Percentiles rank a stretch among this genome's conserved stretches.
Evolutionary conservation across 2,797 vertebrate species (phyloP).

Genomic region (Cossypha niveicapilla): DNA sequence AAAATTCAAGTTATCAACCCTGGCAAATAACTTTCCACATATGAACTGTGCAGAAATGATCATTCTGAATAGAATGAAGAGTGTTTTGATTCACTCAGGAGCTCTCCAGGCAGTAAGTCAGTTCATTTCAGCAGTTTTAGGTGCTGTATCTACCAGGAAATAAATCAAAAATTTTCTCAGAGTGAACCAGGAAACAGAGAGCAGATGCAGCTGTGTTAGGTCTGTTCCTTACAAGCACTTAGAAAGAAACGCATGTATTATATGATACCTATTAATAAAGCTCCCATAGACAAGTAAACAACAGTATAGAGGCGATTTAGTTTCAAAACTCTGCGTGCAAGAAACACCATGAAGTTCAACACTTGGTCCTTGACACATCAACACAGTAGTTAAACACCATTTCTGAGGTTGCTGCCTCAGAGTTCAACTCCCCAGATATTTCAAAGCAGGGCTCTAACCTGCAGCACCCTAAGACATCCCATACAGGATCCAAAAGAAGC

Average conservation of each 20-base stretch:
- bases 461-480: not conserved
- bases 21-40: not conserved
- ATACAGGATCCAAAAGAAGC: accelerated
- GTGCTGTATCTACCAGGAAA: not conserved
- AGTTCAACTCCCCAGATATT: accelerated
- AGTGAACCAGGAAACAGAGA: not conserved
- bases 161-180: not conserved
- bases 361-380: not conserved
- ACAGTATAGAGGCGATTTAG: accelerated
- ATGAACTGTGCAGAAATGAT: accelerated
- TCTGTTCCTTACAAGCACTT: not conserved
- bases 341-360: not conserved
- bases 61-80: accelerated
- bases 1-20: not conserved
- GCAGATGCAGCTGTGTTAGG: not conserved
- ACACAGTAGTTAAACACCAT: accelerated
- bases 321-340: not conserved
- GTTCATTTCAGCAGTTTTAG: not conserved
- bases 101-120: not conserved
- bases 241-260: not conserved
- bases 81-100: not conserved
- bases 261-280: not conserved
- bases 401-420: not conserved
- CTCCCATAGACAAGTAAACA: not conserved
- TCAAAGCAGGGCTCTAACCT: not conserved